A percentile compares a stretch with the other conserved stretches of the same genome.
Evolutionary conservation across 2,113 vertebrate genomes (phyloP).

Genomic region (Azemiops feae): DNA sequence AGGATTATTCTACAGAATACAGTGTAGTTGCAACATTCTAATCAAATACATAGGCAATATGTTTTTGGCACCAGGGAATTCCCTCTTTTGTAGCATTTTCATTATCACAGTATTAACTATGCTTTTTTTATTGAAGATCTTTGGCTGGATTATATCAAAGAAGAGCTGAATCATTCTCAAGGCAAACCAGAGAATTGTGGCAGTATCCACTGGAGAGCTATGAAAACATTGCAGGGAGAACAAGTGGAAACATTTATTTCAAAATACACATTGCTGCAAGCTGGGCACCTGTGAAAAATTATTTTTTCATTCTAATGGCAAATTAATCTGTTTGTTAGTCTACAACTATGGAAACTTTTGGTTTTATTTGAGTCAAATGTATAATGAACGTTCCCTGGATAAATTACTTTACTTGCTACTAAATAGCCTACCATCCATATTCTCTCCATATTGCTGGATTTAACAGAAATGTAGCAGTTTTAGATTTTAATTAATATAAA

Average conservation of each 20-base stretch:
- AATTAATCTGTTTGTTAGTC: neutral
- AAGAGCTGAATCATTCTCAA: conserved; percentile 78
- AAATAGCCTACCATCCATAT: neutral
- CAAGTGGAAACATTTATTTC: conserved; percentile 83
- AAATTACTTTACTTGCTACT: neutral
- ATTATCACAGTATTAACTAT: conserved; percentile 20
- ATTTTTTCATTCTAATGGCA: neutral
- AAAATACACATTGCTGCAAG: conserved; percentile 86
- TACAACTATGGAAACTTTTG: neutral
- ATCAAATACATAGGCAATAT: neutral
- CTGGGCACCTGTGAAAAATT: conserved; percentile 74
- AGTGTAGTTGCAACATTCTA: neutral
- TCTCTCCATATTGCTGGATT: neutral
- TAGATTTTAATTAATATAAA: neutral
- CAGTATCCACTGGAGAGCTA: conserved; percentile 92
- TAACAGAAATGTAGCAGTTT: neutral
- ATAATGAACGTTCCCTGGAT: neutral
- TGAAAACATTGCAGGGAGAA: conserved; percentile 86
- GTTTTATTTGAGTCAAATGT: neutral
- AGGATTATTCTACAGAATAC: neutral
- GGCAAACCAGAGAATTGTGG: conserved; percentile 87
- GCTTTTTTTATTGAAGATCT: conserved; percentile 75
- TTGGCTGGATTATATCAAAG: conserved; percentile 91
- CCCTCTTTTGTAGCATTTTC: neutral
- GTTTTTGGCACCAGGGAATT: neutral